Evolutionary conservation across 2,888 invertebrate genomes (phyloP), one percentile per base, ranked within the genome.

Genomic region (Ormyrus pomaceus): DNA sequence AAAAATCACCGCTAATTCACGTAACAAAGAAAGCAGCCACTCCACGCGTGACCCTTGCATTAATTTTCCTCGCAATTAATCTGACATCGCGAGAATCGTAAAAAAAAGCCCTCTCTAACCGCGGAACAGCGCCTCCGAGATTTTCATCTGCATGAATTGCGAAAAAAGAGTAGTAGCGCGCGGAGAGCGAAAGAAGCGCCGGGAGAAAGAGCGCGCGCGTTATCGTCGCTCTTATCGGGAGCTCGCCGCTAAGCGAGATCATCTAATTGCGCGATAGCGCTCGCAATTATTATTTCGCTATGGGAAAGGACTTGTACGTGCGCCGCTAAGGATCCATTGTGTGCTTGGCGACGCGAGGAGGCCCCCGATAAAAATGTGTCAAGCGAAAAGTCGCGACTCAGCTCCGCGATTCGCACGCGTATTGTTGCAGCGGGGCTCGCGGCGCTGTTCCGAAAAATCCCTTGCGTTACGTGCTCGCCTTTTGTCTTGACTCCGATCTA

Each of bases 321-420:
- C 61, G 45, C 77, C 53, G 45, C 55, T 73, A 82, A 72, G 70
- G 79, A 69, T 45, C 77, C 71, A 82, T 82, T 82, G 82, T 81
- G 11, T 11, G 19, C 34, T 46, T 50, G 58, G 48, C 48, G 11
- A 8, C 64, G 53, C 11, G 71, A 10, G 50, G 11, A 10, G 19
- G 19, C 64, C 9, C 45, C 73, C 55, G 73, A 70, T 66, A 79
- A 79, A 82, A 82, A 76, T 76, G 69, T 77, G 77, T 79, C 73
- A 73, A 70, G 79, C 19, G 19, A 72, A 46, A 48, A 66, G 50
- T 34, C 61, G 64, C 64, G 69, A 2, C 64, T 9, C 59, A 2
- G 13, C 13, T n/a, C 46, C 48, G 51, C 69, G 62, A 73, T 77
- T 77, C 79, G 56, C 74, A 77, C 70, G 69, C 58, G 45, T 45